Evolutionary conservation across 2,888 invertebrate genomes (phyloP).

Genomic region (Dyspetes luteomarginatus): DNA sequence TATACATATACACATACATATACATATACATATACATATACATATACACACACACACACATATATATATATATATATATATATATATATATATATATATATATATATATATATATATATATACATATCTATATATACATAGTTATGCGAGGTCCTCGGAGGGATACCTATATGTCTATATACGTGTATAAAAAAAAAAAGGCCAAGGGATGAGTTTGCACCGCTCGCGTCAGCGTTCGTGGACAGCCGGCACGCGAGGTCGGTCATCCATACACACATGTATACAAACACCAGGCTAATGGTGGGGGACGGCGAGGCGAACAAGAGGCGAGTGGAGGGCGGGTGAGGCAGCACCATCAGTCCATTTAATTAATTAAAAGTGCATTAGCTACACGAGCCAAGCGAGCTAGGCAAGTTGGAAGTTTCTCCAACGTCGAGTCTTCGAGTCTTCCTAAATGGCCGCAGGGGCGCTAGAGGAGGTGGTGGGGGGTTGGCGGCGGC

Average conservation of each 20-base stretch:
- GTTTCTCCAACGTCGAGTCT: slow-evolving; percentile 34
- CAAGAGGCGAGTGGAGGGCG: slow-evolving; percentile 44
- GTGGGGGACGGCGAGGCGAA: slow-evolving; percentile 46
- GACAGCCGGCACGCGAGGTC: slow-evolving; percentile 82
- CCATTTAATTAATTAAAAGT: slow-evolving; percentile 84
- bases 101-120: too few species aligned
- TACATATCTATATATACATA: not conserved
- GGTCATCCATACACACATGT: slow-evolving; percentile 54
- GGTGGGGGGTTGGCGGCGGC: not conserved
- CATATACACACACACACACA: too few species aligned
- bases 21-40: too few species aligned
- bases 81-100: too few species aligned
- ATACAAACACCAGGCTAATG: slow-evolving; percentile 59
- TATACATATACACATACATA: too few species aligned
- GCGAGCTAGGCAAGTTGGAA: slow-evolving; percentile 26
- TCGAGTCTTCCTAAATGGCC: too few species aligned
- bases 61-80: too few species aligned
- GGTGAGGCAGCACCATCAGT: slow-evolving; percentile 77
- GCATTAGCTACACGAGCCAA: slow-evolving; percentile 78
- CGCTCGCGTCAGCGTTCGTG: slow-evolving; percentile 67
- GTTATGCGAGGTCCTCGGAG: too few species aligned
- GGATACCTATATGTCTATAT: slow-evolving; percentile 4
- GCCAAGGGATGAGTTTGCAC: slow-evolving; percentile 80
- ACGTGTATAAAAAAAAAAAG: slow-evolving; percentile 33
- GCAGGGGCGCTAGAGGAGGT: not conserved